Percentiles rank a stretch among this genome's conserved stretches.
These are phyloP conservation scores for Rhinichthys klamathensis DNA, from an alignment of 2,113 vertebrate genomes.

Conservation along the genomic window DNA sequence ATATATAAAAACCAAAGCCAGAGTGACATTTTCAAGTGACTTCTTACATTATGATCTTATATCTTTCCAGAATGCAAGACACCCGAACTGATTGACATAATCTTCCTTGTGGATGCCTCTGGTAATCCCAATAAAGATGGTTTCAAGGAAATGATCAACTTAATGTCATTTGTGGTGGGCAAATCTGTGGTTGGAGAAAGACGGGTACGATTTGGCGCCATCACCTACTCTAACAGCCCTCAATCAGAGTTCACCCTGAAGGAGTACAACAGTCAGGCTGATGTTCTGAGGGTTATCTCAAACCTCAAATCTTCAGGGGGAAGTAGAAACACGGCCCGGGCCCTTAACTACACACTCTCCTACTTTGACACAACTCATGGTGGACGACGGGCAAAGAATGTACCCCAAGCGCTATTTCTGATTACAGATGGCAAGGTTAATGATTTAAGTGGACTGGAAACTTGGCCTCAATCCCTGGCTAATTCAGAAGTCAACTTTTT, in stretches of 20 bases:
- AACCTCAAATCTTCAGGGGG: constrained; percentile 50
- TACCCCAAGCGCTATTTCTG: constrained; percentile 77
- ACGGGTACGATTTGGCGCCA: constrained; percentile 74
- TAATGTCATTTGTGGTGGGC: constrained; percentile 76
- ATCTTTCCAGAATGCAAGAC: constrained; percentile 73
- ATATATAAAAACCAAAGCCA: neutral
- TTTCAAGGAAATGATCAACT: constrained; percentile 72
- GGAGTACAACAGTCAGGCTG: constrained; percentile 56
- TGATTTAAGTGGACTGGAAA: constrained; percentile 57
- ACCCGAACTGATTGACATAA: constrained; percentile 78
- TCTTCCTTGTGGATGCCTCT: constrained; percentile 81
- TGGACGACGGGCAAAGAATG: constrained; percentile 59
- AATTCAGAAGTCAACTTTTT: constrained; percentile 67
- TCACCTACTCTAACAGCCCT: constrained; percentile 66
- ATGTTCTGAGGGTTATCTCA: constrained; percentile 67
- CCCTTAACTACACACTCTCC: constrained; percentile 68
- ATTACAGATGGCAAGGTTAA: constrained; percentile 78
- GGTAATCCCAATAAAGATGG: constrained; percentile 57
- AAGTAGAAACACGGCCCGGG: constrained; percentile 72
- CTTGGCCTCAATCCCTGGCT: constrained; percentile 59
- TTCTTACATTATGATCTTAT: neutral
- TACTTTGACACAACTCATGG: constrained; percentile 69
- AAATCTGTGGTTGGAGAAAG: constrained; percentile 69
- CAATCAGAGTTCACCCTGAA: constrained; percentile 68
- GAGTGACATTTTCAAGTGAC: neutral